Conservation (phyloP, 2,888 invertebrate species). For the Fabriciana adippe region DNA sequence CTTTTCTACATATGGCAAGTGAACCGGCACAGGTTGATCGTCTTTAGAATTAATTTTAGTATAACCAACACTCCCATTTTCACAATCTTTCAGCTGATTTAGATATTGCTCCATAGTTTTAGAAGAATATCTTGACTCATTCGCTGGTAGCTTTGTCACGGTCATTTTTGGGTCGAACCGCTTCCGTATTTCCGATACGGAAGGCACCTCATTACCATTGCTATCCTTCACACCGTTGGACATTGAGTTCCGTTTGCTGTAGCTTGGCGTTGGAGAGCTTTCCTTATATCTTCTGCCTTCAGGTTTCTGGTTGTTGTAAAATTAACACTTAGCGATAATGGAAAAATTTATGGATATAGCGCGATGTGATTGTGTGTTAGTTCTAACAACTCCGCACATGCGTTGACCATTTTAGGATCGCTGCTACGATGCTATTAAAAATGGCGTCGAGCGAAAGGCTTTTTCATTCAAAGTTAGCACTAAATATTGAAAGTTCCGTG, state of each 20-base stretch:
- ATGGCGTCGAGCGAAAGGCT: slow-evolving; percentile 38
- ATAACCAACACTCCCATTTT: slow-evolving; percentile 67
- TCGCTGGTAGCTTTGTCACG: slow-evolving; percentile 73
- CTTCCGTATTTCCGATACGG: slow-evolving; percentile 83
- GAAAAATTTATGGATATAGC: slow-evolving; percentile 46
- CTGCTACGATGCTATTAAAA: slow-evolving; percentile 45
- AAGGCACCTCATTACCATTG: slow-evolving; percentile 82
- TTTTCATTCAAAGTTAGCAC: slow-evolving; percentile 7
- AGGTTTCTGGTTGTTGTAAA: slow-evolving; percentile 69
- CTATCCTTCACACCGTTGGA: slow-evolving; percentile 78
- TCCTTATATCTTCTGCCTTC: slow-evolving; percentile 76
- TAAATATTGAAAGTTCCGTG: slow-evolving; percentile 8
- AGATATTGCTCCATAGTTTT: slow-evolving; percentile 69
- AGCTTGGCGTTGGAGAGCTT: slow-evolving; percentile 61
- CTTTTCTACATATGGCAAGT: slow-evolving; percentile 70
- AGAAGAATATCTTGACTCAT: slow-evolving; percentile 62
- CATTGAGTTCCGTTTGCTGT: slow-evolving; percentile 68
- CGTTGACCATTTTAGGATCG: slow-evolving; percentile 42
- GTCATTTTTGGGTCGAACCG: slow-evolving; percentile 81
- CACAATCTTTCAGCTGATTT: slow-evolving; percentile 70
- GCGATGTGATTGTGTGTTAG: slow-evolving; percentile 78
- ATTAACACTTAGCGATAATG: slow-evolving; percentile 57
- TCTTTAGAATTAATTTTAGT: slow-evolving; percentile 66
- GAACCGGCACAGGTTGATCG: slow-evolving; percentile 74
- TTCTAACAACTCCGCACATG: slow-evolving; percentile 63